phyloP scores from a whole-genome alignment of 2,888 invertebrate species.

The Blera fallax region DNA sequence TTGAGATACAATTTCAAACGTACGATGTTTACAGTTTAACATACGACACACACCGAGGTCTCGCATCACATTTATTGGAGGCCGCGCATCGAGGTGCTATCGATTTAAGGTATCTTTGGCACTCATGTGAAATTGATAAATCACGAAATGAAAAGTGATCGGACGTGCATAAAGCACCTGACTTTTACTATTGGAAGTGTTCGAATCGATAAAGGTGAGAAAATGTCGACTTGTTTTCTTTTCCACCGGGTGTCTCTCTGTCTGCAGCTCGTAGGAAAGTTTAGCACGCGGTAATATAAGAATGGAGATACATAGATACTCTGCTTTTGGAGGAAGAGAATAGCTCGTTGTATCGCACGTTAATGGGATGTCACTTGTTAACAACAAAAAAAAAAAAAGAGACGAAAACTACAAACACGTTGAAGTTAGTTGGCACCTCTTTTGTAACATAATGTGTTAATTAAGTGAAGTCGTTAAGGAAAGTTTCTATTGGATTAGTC shows the following conservation, averaged over 20 bases:
- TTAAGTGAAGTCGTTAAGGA: conserved; percentile 25
- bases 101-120: conserved; percentile 66
- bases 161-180: conserved; percentile 62
- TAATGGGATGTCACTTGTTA: conserved; percentile 58
- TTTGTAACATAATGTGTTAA: conserved; percentile 45
- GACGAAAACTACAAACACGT: no score
- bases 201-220: conserved; percentile 44
- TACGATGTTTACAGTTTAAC: not conserved
- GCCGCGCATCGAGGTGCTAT: conserved; percentile 45
- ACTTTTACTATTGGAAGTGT: conserved; percentile 52
- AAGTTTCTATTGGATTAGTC: conserved; percentile 41
- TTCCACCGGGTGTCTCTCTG: not conserved
- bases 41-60: conserved; percentile 16
- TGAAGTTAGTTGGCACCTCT: conserved; percentile 47
- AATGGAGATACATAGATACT: conserved; percentile 6
- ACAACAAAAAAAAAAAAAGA: conserved; percentile 26
- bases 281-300: not conserved
- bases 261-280: conserved; percentile 32
- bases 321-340: not conserved
- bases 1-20: conserved; percentile 26
- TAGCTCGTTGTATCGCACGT: conserved; percentile 21
- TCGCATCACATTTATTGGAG: conserved; percentile 40
- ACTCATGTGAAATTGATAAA: conserved; percentile 70
- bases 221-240: conserved; percentile 29
- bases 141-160: conserved; percentile 73